Evolutionary conservation across 2,888 invertebrate species (phyloP).

Genomic region (Zelleria hepariella): DNA sequence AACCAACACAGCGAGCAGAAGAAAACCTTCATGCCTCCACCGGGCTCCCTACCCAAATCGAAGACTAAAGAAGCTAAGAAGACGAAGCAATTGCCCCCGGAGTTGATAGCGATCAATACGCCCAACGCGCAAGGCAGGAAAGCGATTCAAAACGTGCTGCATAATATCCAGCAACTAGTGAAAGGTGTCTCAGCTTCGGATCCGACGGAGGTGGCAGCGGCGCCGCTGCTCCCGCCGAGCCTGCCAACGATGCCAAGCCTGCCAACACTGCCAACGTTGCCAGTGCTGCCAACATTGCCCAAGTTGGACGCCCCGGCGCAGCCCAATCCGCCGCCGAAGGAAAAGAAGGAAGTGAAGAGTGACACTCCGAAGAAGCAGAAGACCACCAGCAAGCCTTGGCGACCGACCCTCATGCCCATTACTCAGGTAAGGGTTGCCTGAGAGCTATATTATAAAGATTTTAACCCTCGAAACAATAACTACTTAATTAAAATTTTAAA

Average conservation of each 20-base stretch:
- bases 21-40: constrained; percentile 50
- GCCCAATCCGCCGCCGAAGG: constrained; percentile 33
- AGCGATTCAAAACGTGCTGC: constrained; percentile 60
- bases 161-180: constrained; percentile 63
- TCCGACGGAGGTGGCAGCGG: constrained; percentile 55
- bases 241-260: background rate
- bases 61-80: constrained; percentile 38
- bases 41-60: constrained; percentile 40
- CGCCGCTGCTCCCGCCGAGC: constrained; percentile 30
- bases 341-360: constrained; percentile 42
- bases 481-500: too few relatives aligned
- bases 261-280: constrained; percentile 25
- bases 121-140: constrained; percentile 56
- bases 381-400: constrained; percentile 77
- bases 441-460: too few relatives aligned
- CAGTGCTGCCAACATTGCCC: constrained; percentile 33
- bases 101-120: constrained; percentile 72
- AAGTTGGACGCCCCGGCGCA: constrained; percentile 28
- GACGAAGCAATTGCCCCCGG: constrained; percentile 66
- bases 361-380: constrained; percentile 55
- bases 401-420: constrained; percentile 80
- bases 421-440: constrained; percentile 49
- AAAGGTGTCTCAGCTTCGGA: constrained; percentile 61
- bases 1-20: constrained; percentile 29
- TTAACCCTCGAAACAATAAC: too few relatives aligned